Evolutionary conservation across 2,797 vertebrate genomes (phyloP).

Genomic region (Rhynchonycteris naso): DNA sequence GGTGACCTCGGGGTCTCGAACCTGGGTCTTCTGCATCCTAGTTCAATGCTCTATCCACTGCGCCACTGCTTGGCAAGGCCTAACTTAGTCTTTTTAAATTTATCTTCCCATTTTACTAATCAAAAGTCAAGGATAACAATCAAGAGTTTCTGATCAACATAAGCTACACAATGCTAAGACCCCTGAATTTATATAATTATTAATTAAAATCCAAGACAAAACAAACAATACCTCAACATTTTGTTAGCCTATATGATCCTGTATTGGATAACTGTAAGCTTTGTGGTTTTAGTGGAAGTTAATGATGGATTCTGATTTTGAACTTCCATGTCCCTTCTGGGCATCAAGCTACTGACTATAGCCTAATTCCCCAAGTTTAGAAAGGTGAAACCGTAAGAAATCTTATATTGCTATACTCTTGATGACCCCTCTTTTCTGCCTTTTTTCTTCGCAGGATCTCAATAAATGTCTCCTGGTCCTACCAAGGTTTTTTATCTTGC

Average conservation of each 20-base stretch:
- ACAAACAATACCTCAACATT: background rate
- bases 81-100: background rate
- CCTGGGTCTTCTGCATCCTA: too few species aligned
- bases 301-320: background rate
- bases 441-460: constrained; percentile 17
- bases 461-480: background rate
- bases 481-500: background rate
- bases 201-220: constrained; percentile 18
- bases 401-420: background rate
- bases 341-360: background rate
- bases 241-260: background rate
- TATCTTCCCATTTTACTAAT: background rate
- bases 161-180: background rate
- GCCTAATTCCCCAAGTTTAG: background rate
- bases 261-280: background rate
- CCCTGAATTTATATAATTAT: background rate
- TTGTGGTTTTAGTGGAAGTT: background rate
- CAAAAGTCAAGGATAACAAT: constrained; percentile 11
- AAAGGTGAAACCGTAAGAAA: background rate
- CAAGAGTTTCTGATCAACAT: background rate
- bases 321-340: background rate
- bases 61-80: too few species aligned
- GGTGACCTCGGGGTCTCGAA: too few species aligned
- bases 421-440: background rate
- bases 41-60: too few species aligned